Conservation (phyloP, 1,140 invertebrate species). For the Eulimnadia texana region DNA sequence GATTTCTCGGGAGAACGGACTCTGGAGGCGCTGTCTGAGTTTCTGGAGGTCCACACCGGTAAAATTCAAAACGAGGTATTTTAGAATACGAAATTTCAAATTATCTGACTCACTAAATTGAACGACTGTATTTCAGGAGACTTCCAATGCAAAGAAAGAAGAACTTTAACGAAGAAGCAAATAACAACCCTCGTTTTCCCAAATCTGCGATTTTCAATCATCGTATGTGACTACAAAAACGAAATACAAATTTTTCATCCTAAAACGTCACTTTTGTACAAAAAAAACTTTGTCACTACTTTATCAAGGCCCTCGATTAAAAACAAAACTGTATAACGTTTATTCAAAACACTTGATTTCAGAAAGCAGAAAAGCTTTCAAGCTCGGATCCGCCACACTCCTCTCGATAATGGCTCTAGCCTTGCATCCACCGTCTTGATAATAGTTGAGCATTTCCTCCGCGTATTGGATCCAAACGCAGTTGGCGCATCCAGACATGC, state of each 20-base stretch:
- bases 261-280: too few species aligned
- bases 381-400: conserved; percentile 61
- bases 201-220: too few species aligned
- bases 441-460: conserved; percentile 53
- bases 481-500: conserved; percentile 83
- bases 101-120: too few species aligned
- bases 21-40: not conserved
- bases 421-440: conserved; percentile 44
- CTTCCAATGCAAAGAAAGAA: not conserved
- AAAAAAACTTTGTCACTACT: too few species aligned
- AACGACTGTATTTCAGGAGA: too few species aligned
- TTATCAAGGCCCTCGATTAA: too few species aligned
- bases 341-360: not conserved
- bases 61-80: too few species aligned
- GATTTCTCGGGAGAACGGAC: not conserved
- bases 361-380: conserved; percentile 37
- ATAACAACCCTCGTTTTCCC: too few species aligned
- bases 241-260: too few species aligned
- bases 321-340: not conserved
- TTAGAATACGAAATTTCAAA: too few species aligned
- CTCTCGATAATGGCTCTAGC: conserved; percentile 57
- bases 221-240: too few species aligned
- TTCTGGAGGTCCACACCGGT: too few species aligned
- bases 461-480: conserved; percentile 92
- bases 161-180: not conserved